Percentiles rank a stretch among this genome's conserved stretches.
phyloP scores from a whole-genome alignment of 1,140 invertebrate species.

The Drosophila ercepeae region DNA sequence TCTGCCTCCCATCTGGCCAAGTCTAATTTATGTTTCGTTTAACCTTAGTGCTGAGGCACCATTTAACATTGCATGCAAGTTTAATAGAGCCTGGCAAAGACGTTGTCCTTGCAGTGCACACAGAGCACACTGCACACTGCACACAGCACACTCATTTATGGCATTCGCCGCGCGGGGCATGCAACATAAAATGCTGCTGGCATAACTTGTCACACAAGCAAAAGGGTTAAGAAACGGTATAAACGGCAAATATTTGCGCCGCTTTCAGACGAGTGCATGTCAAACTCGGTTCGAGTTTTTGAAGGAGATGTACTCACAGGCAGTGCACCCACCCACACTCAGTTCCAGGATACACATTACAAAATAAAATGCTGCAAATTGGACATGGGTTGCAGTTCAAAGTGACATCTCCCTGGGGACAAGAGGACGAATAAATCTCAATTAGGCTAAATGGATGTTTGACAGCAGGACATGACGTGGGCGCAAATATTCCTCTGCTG shows the following conservation, averaged over 20 bases:
- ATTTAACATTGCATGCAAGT: slow-evolving; percentile 77
- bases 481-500: slow-evolving; percentile 29
- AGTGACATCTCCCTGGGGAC: slow-evolving; percentile 3
- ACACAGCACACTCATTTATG: too few species aligned
- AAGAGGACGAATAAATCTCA: slow-evolving; percentile 50
- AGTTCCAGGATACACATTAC: neutral
- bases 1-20: slow-evolving; percentile 2
- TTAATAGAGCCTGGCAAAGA: slow-evolving; percentile 64
- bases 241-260: slow-evolving; percentile 37
- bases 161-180: slow-evolving; percentile 27
- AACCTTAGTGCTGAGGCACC: slow-evolving; percentile 75
- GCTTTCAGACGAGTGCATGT: slow-evolving; percentile 56
- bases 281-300: slow-evolving; percentile 57
- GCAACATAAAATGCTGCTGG: slow-evolving; percentile 63
- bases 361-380: slow-evolving; percentile 18
- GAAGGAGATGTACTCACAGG: neutral
- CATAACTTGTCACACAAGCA: slow-evolving; percentile 70
- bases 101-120: slow-evolving; percentile 57
- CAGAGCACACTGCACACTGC: too few species aligned
- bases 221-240: slow-evolving; percentile 33
- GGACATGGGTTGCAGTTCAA: slow-evolving; percentile 20
- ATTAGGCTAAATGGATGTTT: slow-evolving; percentile 50
- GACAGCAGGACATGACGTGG: slow-evolving; percentile 54
- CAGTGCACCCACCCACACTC: neutral
- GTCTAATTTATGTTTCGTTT: slow-evolving; percentile 75